Percentiles rank a stretch among this genome's conserved stretches.
These are phyloP conservation scores for Mesaphorura yosii DNA, from an alignment of 1,140 invertebrate species.

Conservation along the genomic window DNA sequence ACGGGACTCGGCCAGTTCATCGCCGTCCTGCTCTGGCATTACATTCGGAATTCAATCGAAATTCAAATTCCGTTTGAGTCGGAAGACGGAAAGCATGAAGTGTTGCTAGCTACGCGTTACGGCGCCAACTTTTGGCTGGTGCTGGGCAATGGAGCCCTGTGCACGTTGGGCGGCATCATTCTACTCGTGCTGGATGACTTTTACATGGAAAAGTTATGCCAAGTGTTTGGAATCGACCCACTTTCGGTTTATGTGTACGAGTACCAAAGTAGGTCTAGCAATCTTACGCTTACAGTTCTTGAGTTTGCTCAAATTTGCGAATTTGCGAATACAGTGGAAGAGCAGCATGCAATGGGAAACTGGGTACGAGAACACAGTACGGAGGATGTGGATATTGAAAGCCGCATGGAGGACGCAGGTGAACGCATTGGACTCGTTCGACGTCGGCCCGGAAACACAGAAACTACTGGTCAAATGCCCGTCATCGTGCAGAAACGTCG, in stretches of 20 bases:
- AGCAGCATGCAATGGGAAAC: too few relatives aligned
- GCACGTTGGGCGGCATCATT: slow-evolving; percentile 38
- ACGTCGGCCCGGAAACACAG: too few relatives aligned
- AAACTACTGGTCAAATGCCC: too few relatives aligned
- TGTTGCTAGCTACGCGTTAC: slow-evolving; percentile 36
- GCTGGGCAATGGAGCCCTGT: slow-evolving; percentile 42
- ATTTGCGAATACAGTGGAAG: too few relatives aligned
- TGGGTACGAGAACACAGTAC: too few relatives aligned
- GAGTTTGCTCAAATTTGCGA: too few relatives aligned
- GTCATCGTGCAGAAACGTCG: too few relatives aligned
- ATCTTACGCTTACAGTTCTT: too few relatives aligned
- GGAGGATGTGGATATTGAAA: too few relatives aligned
- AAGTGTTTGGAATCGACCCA: slow-evolving; percentile 47
- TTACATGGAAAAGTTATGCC: slow-evolving; percentile 38
- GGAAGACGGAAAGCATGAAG: slow-evolving; percentile 13
- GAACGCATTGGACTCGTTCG: too few relatives aligned
- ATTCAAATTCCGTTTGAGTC: slow-evolving; percentile 45
- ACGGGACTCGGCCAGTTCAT: slow-evolving; percentile 42
- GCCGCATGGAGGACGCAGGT: too few relatives aligned
- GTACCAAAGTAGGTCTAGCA: slow-evolving; percentile 43
- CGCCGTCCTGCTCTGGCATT: slow-evolving; percentile 37
- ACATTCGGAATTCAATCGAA: slow-evolving; percentile 43
- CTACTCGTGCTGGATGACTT: slow-evolving; percentile 40
- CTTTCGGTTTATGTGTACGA: slow-evolving; percentile 43
- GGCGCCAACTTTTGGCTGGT: slow-evolving; percentile 46